Conservation (phyloP, 2,888 invertebrate species). For the Phortica magna region DNA sequence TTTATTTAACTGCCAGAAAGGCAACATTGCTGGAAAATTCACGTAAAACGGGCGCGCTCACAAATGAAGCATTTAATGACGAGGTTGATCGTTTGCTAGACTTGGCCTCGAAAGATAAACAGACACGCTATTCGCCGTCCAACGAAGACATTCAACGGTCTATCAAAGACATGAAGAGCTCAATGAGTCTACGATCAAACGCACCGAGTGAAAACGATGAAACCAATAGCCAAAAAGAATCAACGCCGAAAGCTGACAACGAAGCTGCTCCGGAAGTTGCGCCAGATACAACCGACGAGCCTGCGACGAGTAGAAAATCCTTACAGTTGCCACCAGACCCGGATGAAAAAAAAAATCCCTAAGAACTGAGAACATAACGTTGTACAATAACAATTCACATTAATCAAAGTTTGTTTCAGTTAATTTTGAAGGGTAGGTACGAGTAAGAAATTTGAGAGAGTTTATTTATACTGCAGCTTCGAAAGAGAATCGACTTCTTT, state of each 20-base stretch:
- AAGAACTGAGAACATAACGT: too few species aligned
- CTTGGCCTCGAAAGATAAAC: conserved; percentile 87
- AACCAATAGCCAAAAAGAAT: conserved; percentile 51
- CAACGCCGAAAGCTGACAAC: conserved; percentile 57
- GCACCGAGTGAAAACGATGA: conserved; percentile 55
- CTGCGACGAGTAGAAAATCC: conserved; percentile 58
- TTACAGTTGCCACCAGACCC: conserved; percentile 66
- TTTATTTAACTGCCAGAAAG: conserved; percentile 94
- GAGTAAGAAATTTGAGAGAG: too few species aligned
- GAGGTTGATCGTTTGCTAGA: conserved; percentile 92
- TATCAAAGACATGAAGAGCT: too few species aligned
- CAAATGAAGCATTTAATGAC: conserved; percentile 87
- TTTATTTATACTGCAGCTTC: too few species aligned
- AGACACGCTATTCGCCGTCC: conserved; percentile 51
- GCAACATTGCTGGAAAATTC: conserved; percentile 90
- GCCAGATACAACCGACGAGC: conserved; percentile 59
- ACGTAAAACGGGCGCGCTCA: conserved; percentile 82
- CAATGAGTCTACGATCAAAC: conserved; percentile 52
- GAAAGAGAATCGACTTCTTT: too few species aligned
- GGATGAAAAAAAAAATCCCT: conserved; percentile 45
- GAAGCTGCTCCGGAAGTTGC: conserved; percentile 69
- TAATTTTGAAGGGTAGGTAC: too few species aligned
- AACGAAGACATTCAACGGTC: neutral
- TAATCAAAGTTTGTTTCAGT: too few species aligned
- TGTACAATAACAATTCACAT: too few species aligned